Conservation (phyloP, 2,888 invertebrate genomes). For the Macroteleia sp. region DNA sequence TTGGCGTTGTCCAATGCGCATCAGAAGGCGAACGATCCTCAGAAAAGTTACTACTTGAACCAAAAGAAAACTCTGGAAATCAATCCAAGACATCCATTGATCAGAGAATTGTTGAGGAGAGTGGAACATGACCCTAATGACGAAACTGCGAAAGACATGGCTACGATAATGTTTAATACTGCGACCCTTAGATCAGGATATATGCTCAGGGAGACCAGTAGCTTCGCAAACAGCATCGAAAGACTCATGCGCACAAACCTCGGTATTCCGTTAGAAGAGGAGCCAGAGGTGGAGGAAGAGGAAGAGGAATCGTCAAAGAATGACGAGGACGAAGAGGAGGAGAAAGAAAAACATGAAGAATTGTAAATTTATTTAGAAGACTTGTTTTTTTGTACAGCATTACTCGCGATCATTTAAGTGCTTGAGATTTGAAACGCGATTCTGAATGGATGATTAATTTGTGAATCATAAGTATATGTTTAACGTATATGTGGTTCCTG, state of each 20-base stretch:
- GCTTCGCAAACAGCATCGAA: conserved; percentile 96
- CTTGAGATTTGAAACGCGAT: background rate
- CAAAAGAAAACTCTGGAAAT: conserved; percentile 99
- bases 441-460: background rate
- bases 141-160: conserved; percentile 91
- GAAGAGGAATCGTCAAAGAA: no score
- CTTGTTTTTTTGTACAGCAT: conserved; percentile 26
- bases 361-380: conserved; percentile 83
- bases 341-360: conserved; percentile 86
- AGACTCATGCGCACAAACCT: conserved; percentile 92
- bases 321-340: conserved; percentile 69
- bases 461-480: no score
- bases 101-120: conserved; percentile 94
- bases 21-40: conserved; percentile 96
- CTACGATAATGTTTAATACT: conserved; percentile 94
- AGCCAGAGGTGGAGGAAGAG: conserved; percentile 80
- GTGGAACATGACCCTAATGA: conserved; percentile 92
- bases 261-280: conserved; percentile 91
- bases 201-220: conserved; percentile 92
- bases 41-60: conserved; percentile 93
- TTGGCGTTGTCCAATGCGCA: conserved; percentile 96
- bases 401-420: background rate
- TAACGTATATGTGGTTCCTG: no score
- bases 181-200: conserved; percentile 98
- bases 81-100: conserved; percentile 98